A percentile compares a stretch with the other conserved stretches of the same genome.
Conservation (phyloP, 2,113 vertebrate species). For the Hippocampus zosterae region DNA sequence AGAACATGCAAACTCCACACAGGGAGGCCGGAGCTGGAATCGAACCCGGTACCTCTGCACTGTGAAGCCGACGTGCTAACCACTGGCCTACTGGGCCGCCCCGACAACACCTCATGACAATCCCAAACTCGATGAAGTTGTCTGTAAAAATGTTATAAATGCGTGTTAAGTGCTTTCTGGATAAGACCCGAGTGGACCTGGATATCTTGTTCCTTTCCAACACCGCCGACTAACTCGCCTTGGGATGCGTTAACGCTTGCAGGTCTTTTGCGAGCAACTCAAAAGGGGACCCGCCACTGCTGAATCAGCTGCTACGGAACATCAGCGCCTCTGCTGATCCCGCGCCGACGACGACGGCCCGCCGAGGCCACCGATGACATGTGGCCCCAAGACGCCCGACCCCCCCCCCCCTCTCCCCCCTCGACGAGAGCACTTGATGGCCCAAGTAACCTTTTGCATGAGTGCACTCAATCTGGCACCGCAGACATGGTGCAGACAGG, state of each 20-base stretch:
- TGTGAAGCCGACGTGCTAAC: too few relatives aligned
- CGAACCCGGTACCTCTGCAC: too few relatives aligned
- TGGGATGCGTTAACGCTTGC: not conserved
- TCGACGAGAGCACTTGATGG: conserved; percentile 46
- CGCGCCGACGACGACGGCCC: conserved; percentile 6
- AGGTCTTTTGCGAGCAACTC: not conserved
- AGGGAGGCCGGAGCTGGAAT: too few relatives aligned
- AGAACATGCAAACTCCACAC: too few relatives aligned
- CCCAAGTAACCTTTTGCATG: conserved; percentile 60
- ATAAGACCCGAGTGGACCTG: too few relatives aligned
- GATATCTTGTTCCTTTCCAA: not conserved
- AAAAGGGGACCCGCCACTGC: conserved; percentile 34
- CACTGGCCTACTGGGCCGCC: too few relatives aligned
- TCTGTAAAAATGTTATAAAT: too few relatives aligned
- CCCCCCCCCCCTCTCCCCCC: conserved; percentile 15
- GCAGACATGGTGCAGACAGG: conserved; percentile 57
- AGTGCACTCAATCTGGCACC: conserved; percentile 56
- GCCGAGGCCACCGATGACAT: conserved; percentile 20
- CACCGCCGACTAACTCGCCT: not conserved
- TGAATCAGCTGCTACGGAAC: conserved; percentile 49
- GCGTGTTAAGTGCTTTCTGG: too few relatives aligned
- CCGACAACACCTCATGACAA: too few relatives aligned
- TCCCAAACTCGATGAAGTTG: too few relatives aligned
- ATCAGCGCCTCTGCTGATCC: conserved; percentile 19
- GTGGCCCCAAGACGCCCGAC: conserved; percentile 18